Percentiles rank a stretch among this genome's conserved stretches.
Conservation (phyloP, 92 coral and sea anemone species). For the Hydrozoanthus gracilis region DNA sequence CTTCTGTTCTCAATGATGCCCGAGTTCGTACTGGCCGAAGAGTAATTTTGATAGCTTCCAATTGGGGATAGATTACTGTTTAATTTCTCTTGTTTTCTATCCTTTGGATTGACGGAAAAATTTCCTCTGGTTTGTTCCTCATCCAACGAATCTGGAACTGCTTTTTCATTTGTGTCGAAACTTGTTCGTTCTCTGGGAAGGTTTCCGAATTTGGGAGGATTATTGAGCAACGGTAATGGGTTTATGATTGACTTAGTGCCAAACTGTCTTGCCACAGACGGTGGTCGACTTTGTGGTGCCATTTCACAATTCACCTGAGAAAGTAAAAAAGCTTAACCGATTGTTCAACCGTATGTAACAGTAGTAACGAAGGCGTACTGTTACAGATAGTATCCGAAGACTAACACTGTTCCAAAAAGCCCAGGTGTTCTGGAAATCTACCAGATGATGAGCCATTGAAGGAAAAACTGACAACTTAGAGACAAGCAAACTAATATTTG, state of each 20-base stretch:
- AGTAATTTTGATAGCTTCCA: background rate
- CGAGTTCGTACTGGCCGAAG: background rate
- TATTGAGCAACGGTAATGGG: conserved; percentile 26
- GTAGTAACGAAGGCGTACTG: too few species aligned
- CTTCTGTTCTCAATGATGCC: background rate
- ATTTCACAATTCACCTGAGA: conserved; percentile 31
- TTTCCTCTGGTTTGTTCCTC: background rate
- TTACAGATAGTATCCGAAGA: too few species aligned
- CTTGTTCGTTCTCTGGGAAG: background rate
- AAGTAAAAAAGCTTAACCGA: too few species aligned
- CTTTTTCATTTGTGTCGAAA: background rate
- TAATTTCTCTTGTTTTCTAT: background rate
- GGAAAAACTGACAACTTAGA: too few species aligned
- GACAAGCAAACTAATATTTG: too few species aligned
- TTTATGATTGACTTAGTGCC: conserved; percentile 18
- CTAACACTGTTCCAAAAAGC: too few species aligned
- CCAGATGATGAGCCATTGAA: too few species aligned
- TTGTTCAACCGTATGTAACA: too few species aligned
- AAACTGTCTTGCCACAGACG: conserved; percentile 29
- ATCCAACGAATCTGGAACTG: conserved; percentile 20
- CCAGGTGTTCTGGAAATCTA: too few species aligned
- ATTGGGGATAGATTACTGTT: background rate
- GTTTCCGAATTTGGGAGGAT: background rate
- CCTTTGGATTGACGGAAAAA: background rate
- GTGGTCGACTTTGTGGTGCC: conserved; percentile 34